Evolutionary conservation across 2,888 invertebrate genomes (phyloP), one percentile per base, ranked within the genome.

Genomic region (Gymnoscelis rufifasciata): DNA sequence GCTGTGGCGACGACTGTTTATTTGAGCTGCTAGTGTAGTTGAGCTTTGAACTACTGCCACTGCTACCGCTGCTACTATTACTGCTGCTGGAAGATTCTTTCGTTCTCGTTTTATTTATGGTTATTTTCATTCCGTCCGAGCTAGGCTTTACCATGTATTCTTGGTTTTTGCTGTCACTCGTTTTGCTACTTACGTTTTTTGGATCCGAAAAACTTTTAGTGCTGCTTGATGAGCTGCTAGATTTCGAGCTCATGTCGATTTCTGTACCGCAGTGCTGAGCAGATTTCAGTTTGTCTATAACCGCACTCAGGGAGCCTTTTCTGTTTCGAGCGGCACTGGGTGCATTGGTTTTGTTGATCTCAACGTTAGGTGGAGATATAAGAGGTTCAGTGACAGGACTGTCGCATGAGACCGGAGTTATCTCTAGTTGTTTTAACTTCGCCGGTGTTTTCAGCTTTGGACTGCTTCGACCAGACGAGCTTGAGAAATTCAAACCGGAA

Each of bases 71-170:
- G 51, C 83, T 35, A 3, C 10, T 79, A 24, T 77, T 74, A 56
- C 78, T 77, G 51, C 83, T 81, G 28, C 77, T 76, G 12, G 91
- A 91, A 0, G 90, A 90, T 46, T 94, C 94, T 68, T 94, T 93
- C 13, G 92, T 91, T 64, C 93, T 90, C 0, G 96, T 95, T 83
- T 97, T 97, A 67, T 96, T 97, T 15, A 97, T 96, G 1, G 96
- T 97, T 43, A 97, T 91, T 76, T 97, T 97, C 86, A 97, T 95
- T 2, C 96, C 96, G 61, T 96, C 96, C 10, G 93, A 93, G 68
- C 95, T 95, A 11, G 94, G 94, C 68, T 96, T 97, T 0, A 97
- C 95, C 93, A 95, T 95, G 65, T 96, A 96, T 66, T 95, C 95
- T 19, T 93, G 93, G 68, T 93, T 93, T 79, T 93, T 93, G 47